A percentile compares a stretch with the other conserved stretches of the same genome.
Evolutionary conservation across 1,140 invertebrate genomes (phyloP).

Genomic region (Drosophila subpulchrella): DNA sequence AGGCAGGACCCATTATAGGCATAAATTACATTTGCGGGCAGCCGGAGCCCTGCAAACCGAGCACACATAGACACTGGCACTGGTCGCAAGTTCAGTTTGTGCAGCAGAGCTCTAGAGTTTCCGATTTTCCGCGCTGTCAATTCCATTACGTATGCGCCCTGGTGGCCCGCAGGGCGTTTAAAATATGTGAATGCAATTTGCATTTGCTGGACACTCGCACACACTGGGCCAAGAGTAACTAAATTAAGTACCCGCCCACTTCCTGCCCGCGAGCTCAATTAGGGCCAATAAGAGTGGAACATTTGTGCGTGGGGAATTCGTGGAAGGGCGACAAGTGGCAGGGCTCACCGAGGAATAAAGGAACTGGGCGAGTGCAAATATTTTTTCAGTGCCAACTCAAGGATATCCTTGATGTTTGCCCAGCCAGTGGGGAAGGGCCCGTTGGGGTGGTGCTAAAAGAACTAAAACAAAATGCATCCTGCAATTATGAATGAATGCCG

Average conservation of each 20-base stretch:
- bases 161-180: conserved; percentile 22
- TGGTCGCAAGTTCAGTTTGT: conserved; percentile 29
- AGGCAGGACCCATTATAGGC: conserved; percentile 50
- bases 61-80: conserved; percentile 16
- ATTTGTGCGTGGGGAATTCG: conserved; percentile 21
- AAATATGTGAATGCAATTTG: conserved; percentile 70
- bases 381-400: conserved; percentile 78
- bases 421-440: conserved; percentile 17
- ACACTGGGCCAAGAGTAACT: conserved; percentile 33
- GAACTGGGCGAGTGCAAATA: conserved; percentile 57
- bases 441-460: conserved; percentile 13
- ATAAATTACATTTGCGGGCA: conserved; percentile 64
- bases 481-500: conserved; percentile 75
- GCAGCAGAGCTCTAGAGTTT: conserved; percentile 50
- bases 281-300: conserved; percentile 25
- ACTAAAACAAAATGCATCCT: conserved; percentile 73
- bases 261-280: conserved; percentile 25
- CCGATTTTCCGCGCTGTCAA: conserved; percentile 67
- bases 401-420: conserved; percentile 77
- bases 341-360: conserved; percentile 10
- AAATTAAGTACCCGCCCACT: conserved; percentile 30
- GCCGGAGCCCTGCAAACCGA: conserved; percentile 3
- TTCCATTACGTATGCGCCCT: conserved; percentile 65
- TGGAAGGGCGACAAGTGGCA: conserved; percentile 17
- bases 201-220: conserved; percentile 38